Conservation (phyloP, 2,113 vertebrate species). For the Labeo rohita region DNA sequence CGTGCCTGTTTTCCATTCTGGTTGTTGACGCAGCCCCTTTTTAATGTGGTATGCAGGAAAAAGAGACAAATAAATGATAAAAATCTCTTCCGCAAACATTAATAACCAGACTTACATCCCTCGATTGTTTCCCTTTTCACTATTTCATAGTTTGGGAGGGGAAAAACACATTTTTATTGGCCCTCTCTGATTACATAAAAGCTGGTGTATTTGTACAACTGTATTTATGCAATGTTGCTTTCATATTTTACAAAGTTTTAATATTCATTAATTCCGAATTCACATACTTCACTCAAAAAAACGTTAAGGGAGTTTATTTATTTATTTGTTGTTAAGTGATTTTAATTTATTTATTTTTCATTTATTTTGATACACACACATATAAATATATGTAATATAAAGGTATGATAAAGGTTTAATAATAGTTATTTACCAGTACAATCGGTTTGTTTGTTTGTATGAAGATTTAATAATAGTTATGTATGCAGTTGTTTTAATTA, state of each 20-base stretch:
- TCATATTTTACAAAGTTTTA: neutral
- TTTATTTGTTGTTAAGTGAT: neutral
- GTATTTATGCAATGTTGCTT: neutral
- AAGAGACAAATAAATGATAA: conserved; percentile 39
- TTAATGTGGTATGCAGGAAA: conserved; percentile 18
- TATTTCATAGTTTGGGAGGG: neutral
- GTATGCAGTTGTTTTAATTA: too few relatives aligned
- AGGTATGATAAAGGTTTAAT: too few relatives aligned
- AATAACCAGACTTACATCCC: conserved; percentile 50
- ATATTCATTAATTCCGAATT: too few relatives aligned
- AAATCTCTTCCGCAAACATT: conserved; percentile 44
- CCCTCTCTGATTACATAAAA: neutral
- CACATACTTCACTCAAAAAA: too few relatives aligned
- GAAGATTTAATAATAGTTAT: too few relatives aligned
- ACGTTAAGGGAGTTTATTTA: neutral
- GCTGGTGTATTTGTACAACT: neutral
- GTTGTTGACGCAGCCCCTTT: neutral
- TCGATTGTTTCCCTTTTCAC: conserved; percentile 50
- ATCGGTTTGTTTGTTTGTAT: too few relatives aligned
- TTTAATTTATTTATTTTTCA: neutral
- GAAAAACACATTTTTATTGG: neutral
- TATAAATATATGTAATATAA: too few relatives aligned
- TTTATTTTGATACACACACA: neutral
- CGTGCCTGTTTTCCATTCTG: neutral
- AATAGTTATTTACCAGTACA: too few relatives aligned